Percentiles rank a stretch among this genome's conserved stretches.
phyloP scores from a whole-genome alignment of 2,888 invertebrate species.

The Micoletzkya japonica region DNA sequence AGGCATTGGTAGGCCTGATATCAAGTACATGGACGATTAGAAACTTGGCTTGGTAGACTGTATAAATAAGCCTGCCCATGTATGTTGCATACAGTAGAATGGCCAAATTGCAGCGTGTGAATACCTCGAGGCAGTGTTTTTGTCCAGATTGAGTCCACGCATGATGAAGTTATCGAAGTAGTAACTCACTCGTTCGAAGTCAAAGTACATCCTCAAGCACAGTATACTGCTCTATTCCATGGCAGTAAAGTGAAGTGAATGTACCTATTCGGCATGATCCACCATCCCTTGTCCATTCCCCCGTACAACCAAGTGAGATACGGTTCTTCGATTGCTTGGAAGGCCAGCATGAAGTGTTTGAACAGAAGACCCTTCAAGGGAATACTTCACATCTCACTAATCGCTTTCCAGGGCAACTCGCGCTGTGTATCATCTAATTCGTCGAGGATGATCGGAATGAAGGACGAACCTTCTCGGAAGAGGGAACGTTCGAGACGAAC shows the following conservation, averaged over 20 bases:
- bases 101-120: too few species aligned
- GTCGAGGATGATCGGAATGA: neutral
- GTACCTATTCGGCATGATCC: conserved; percentile 57
- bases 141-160: conserved; percentile 52
- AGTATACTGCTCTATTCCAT: neutral
- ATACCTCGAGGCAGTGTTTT: conserved; percentile 49
- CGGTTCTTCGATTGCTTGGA: conserved; percentile 59
- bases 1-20: too few species aligned
- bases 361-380: conserved; percentile 50
- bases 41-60: too few species aligned
- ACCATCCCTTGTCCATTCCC: conserved; percentile 50
- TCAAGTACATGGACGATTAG: too few species aligned
- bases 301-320: conserved; percentile 56
- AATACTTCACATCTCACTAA: neutral
- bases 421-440: neutral
- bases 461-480: conserved; percentile 24
- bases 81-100: too few species aligned
- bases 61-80: too few species aligned
- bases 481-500: conserved; percentile 22
- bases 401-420: neutral
- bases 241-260: neutral
- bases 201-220: conserved; percentile 45
- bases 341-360: conserved; percentile 51
- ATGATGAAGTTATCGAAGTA: conserved; percentile 47
- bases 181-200: conserved; percentile 45